Conservation (phyloP, 2,113 vertebrate genomes). For the Pica pica region DNA sequence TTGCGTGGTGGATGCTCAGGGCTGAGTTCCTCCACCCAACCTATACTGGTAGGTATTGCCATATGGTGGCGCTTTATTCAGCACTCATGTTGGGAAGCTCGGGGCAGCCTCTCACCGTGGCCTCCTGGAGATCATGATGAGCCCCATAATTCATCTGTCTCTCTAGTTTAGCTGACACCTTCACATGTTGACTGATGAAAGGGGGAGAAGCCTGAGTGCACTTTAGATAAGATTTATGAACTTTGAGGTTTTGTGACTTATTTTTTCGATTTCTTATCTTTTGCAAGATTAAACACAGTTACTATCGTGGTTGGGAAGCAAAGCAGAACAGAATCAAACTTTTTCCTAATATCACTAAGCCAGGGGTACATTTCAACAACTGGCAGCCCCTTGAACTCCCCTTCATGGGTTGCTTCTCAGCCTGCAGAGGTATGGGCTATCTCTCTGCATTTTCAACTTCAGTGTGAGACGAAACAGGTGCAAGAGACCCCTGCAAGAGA, state of each 20-base stretch:
- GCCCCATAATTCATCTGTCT: not conserved
- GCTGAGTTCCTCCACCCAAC: rapidly evolving
- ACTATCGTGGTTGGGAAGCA: not conserved
- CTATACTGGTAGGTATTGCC: too few relatives aligned
- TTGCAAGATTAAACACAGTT: conserved; percentile 27
- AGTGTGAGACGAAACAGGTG: not conserved
- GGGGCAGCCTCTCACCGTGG: not conserved
- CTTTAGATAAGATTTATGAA: conserved; percentile 45
- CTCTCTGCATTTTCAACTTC: not conserved
- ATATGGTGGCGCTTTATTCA: not conserved
- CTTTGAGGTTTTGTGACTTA: not conserved
- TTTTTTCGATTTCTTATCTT: conserved; percentile 15
- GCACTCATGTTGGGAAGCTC: rapidly evolving
- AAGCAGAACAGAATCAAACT: conserved; percentile 16
- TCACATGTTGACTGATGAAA: not conserved
- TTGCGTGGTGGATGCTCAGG: not conserved
- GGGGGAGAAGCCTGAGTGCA: not conserved
- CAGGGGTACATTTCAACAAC: conserved; percentile 20
- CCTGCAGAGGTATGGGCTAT: not conserved
- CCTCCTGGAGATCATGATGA: not conserved
- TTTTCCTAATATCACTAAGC: not conserved
- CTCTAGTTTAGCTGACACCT: not conserved
- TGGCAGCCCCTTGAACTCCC: conserved; percentile 16
- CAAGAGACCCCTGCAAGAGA: not conserved
- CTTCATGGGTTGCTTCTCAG: not conserved